Percentiles rank a stretch among this genome's conserved stretches.
phyloP scores from a whole-genome alignment of 2,888 invertebrate genomes.

The Acrobeloides nanus region DNA sequence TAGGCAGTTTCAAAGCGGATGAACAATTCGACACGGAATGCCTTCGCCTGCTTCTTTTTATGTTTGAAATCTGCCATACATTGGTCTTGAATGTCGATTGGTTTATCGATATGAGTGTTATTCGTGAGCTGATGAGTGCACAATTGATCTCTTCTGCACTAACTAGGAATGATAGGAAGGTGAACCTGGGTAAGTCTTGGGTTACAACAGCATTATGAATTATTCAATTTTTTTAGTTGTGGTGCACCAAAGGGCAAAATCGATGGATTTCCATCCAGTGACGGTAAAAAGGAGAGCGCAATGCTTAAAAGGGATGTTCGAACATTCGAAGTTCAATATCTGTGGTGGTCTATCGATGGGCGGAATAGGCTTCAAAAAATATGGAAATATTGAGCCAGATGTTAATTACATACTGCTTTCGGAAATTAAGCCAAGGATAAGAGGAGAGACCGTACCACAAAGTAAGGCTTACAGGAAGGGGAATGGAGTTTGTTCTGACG shows the following conservation, averaged over 20 bases:
- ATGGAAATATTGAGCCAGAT: conserved; percentile 7
- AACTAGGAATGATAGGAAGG: too few species aligned
- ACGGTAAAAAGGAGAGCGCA: conserved; percentile 19
- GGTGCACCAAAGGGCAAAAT: conserved; percentile 31
- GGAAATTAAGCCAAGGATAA: conserved; percentile 8
- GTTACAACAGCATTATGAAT: not conserved
- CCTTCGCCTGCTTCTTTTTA: conserved; percentile 72
- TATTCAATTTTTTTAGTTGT: conserved; percentile 32
- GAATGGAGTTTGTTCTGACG: too few species aligned
- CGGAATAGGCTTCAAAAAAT: conserved; percentile 9
- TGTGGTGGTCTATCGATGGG: conserved; percentile 19
- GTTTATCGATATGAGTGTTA: conserved; percentile 66
- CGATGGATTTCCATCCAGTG: conserved; percentile 23
- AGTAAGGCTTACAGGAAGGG: too few species aligned
- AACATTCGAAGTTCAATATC: conserved; percentile 10
- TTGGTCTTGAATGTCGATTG: conserved; percentile 81
- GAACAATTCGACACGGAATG: conserved; percentile 57
- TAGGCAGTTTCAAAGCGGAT: conserved; percentile 2
- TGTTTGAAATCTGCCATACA: conserved; percentile 82
- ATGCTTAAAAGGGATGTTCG: conserved; percentile 15
- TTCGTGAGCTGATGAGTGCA: conserved; percentile 67
- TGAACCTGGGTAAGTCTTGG: conserved; percentile 24
- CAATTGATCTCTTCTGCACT: conserved; percentile 9
- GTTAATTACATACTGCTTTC: conserved; percentile 16
- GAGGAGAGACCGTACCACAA: too few species aligned